Evolutionary conservation across 1,140 invertebrate genomes (phyloP).

Genomic region (Chlorops oryzae): DNA sequence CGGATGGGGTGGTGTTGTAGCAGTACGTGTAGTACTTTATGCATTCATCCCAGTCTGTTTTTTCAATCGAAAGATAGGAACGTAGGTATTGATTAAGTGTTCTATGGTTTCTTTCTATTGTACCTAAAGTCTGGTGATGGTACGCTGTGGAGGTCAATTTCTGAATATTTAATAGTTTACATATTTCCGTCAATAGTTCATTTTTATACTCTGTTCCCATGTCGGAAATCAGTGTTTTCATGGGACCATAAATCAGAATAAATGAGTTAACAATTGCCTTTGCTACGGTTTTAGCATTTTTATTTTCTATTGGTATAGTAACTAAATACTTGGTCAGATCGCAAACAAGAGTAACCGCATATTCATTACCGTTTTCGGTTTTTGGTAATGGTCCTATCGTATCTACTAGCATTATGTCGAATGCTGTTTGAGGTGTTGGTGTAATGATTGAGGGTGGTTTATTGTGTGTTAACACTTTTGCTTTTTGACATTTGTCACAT

Average conservation of each 20-base stretch:
- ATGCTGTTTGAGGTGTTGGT: slow-evolving; percentile 3
- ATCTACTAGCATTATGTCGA: slow-evolving; percentile 10
- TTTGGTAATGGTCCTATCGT: slow-evolving; percentile 18
- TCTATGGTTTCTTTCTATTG: slow-evolving; percentile 17
- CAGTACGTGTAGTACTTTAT: slow-evolving; percentile 19
- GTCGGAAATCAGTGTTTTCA: slow-evolving; percentile 10
- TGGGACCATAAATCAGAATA: slow-evolving; percentile 16
- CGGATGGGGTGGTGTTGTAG: slow-evolving; percentile 20
- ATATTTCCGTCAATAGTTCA: slow-evolving; percentile 17
- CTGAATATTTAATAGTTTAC: slow-evolving; percentile 16
- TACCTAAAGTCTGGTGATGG: slow-evolving; percentile 15
- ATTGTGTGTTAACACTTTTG: slow-evolving; percentile 2
- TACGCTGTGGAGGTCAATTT: slow-evolving; percentile 20
- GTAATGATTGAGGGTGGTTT: slow-evolving; percentile 5
- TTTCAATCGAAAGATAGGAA: slow-evolving; percentile 15
- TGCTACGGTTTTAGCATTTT: slow-evolving; percentile 15
- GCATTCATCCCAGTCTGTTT: slow-evolving; percentile 20
- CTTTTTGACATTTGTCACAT: slow-evolving; percentile 1
- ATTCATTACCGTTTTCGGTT: slow-evolving; percentile 15
- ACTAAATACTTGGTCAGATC: slow-evolving; percentile 20
- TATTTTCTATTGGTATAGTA: slow-evolving; percentile 18
- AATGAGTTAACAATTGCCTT: slow-evolving; percentile 23
- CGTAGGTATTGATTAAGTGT: slow-evolving; percentile 18
- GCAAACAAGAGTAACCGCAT: slow-evolving; percentile 20
- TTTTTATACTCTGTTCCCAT: slow-evolving; percentile 24